Evolutionary conservation across 2,113 vertebrate species (phyloP), one percentile per base, ranked within the genome.

Genomic region (Jaculus jaculus): DNA sequence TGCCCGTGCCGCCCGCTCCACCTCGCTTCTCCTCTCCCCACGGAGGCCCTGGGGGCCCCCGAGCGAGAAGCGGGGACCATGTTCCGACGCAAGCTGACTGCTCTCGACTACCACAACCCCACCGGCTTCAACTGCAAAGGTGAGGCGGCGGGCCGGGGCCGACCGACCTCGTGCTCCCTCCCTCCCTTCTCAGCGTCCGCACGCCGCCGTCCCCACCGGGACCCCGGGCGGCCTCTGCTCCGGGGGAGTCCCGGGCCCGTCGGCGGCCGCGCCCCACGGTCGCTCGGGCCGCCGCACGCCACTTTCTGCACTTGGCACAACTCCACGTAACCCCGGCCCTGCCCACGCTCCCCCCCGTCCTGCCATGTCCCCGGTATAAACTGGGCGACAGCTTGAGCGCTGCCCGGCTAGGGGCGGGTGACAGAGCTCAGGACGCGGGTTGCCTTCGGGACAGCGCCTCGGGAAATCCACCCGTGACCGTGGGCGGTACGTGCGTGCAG

Each of bases 41-140:
- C 28, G 1, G 63, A 42, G 92, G 75, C 84, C 77, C 8, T 75
- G 92, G 95, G 54, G 81, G 34, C 5, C 42, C 68, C 75, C 1
- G 82, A 92, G 95, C 47, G 91, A 66, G 95, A 58, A 54, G 92
- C 68, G 28, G 60, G 85, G 34, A 82, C 73, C 95, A 99, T 99
- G 99, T 99, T 99, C 95, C 98, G 98, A 90, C 99, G 99, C 79
- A 99, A 99, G 95, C 98, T 99, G 16, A 98, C 98, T 66, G 99
- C 99, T 1, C 97, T 99, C 15, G 99, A 99, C 71, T 99, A 99
- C 86, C 99, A 99, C 96, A 99, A 99, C 87, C 99, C 99, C 0
- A 51, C 95, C 5, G 98, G 97, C 37, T 99, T 99, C 96, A 99
- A 99, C 96, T 98, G 98, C 96, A 98, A 97, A 98, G 99, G 99